A percentile compares a stretch with the other conserved stretches of the same genome.
Evolutionary conservation across 2,797 vertebrate genomes (phyloP).

Genomic region (Squalus acanthias): DNA sequence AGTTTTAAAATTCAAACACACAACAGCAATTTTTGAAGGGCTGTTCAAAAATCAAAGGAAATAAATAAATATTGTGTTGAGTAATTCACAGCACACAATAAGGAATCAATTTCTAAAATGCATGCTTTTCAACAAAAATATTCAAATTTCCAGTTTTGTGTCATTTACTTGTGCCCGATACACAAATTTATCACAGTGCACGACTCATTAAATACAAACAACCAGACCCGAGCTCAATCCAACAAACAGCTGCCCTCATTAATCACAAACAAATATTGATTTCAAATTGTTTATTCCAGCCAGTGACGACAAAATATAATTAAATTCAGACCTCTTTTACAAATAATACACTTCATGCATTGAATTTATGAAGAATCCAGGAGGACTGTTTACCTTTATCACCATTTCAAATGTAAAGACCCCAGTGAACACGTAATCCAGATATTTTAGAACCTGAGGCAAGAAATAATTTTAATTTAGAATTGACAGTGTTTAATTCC

Average conservation of each 20-base stretch:
- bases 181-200: background rate
- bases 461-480: slow-evolving; percentile 26
- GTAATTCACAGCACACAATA: background rate
- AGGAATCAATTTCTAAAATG: background rate
- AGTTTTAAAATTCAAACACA: background rate
- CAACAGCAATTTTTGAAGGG: background rate
- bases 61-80: background rate
- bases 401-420: slow-evolving; percentile 99
- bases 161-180: background rate
- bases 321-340: background rate
- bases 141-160: background rate
- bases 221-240: background rate
- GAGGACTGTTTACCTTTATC: slow-evolving; percentile 77
- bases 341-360: background rate
- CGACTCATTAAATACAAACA: background rate
- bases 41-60: background rate
- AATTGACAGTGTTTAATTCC: too few species aligned
- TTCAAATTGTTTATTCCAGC: background rate
- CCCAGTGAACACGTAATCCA: slow-evolving; percentile 95
- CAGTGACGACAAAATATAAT: background rate
- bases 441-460: slow-evolving; percentile 82
- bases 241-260: background rate
- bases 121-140: background rate
- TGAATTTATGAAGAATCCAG: background rate
- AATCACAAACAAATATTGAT: background rate